Base-by-base conservation (phyloP, 2,888 invertebrate genomes). In the Acrocyrtus sp. region DNA sequence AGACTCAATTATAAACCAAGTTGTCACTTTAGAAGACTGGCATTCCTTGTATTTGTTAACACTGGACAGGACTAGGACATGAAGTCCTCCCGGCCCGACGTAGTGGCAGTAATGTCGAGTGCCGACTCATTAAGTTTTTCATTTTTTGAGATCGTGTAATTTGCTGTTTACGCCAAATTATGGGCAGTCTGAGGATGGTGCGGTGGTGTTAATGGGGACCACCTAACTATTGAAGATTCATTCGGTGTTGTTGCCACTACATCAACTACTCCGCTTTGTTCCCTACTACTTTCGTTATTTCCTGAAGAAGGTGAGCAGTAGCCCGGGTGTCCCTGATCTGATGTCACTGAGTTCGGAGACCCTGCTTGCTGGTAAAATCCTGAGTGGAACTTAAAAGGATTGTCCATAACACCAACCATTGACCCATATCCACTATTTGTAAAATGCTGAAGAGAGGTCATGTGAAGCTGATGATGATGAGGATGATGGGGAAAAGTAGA, bases 121-220 rank as follows among this genome's bases (percentile, higher is more conserved):
- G n/a, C n/a, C n/a, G n/a, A n/a, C n/a, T n/a, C n/a, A n/a, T n/a
- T n/a, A n/a, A n/a, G n/a, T n/a, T n/a, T n/a, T n/a, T n/a, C n/a
- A n/a, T n/a, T n/a, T n/a, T n/a, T n/a, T n/a, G n/a, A n/a, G n/a
- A n/a, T n/a, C n/a, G n/a, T n/a, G n/a, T n/a, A n/a, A n/a, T n/a
- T n/a, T n/a, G n/a, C n/a, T 17, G 39, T 22, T 53, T 60, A 70
- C n/a, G 70, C 70, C 34, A 62, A 29, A 57, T 62, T 62, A 57
- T 62, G 70, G 27, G 62, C 62, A 48, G 56, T 57, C 56, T 65
- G 74, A 8, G 74, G 54, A 34, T 70, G 75, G 47, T 73, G 80
- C 12, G 78, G 78, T 6, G 78, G 80, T 10, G 78, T 80, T 1
- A 80, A 61, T 4, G 80, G 78, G 15, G 80, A 77, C 80, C 80